Evolutionary conservation across 2,888 invertebrate genomes (phyloP).

Genomic region (Icerya purchasi): DNA sequence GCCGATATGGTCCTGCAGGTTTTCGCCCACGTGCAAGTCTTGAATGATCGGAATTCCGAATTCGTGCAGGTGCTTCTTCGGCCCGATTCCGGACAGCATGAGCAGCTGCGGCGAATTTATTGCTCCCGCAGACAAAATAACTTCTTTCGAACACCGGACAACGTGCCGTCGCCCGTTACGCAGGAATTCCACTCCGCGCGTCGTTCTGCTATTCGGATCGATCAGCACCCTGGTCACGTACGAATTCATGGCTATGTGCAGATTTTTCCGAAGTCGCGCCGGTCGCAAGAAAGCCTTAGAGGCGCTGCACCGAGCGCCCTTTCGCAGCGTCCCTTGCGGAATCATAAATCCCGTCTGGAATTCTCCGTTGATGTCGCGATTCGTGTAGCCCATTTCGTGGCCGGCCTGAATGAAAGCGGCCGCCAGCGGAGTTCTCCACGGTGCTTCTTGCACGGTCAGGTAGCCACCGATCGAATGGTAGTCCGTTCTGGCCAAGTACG

Average conservation of each 20-base stretch:
- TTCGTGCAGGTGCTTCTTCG: slow-evolving; percentile 44
- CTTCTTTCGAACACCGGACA: slow-evolving; percentile 59
- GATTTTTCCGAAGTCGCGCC: slow-evolving; percentile 51
- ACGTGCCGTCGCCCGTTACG: slow-evolving; percentile 48
- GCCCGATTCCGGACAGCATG: slow-evolving; percentile 73
- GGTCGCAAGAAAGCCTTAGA: slow-evolving; percentile 71
- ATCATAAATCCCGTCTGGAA: slow-evolving; percentile 75
- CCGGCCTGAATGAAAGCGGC: slow-evolving; percentile 65
- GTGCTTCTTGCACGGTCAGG: slow-evolving; percentile 64
- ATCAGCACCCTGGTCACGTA: slow-evolving; percentile 36
- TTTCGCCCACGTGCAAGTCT: slow-evolving; percentile 61
- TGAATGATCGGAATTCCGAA: slow-evolving; percentile 57
- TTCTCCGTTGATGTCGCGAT: slow-evolving; percentile 69
- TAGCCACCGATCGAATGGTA: slow-evolving; percentile 64
- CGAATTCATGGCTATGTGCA: slow-evolving; percentile 63
- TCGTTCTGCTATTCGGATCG: slow-evolving; percentile 40
- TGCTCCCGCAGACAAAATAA: slow-evolving; percentile 75
- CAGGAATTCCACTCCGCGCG: slow-evolving; percentile 63
- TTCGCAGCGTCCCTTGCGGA: slow-evolving; percentile 38
- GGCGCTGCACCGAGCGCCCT: slow-evolving; percentile 47
- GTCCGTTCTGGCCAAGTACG: slow-evolving; percentile 52
- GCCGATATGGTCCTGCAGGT: slow-evolving; percentile 75
- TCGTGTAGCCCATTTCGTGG: slow-evolving; percentile 60
- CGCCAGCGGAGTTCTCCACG: slow-evolving; percentile 64
- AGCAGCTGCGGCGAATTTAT: slow-evolving; percentile 83